phyloP scores from a whole-genome alignment of 1,140 invertebrate species.

The Pogonognathellus flavescens region DNA sequence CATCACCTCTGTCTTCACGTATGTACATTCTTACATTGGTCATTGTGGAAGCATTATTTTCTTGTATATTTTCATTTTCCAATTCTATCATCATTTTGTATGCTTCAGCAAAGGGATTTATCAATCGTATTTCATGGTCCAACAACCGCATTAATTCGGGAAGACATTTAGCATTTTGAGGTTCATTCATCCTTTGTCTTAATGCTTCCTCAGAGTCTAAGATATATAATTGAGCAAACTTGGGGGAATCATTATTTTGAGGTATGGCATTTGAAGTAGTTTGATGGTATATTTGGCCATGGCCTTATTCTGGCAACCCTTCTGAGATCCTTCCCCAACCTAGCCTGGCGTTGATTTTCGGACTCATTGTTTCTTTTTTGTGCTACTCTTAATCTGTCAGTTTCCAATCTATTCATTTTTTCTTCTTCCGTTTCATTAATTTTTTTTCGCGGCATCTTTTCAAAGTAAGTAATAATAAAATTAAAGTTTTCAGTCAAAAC shows the following conservation, averaged over 20 bases:
- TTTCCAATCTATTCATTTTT: too few species aligned
- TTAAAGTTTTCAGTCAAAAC: too few species aligned
- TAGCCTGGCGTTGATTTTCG: too few species aligned
- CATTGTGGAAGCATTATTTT: background rate
- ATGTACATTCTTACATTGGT: conserved; percentile 13
- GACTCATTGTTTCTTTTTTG: too few species aligned
- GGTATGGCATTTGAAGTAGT: too few species aligned
- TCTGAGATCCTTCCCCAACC: too few species aligned
- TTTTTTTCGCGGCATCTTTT: too few species aligned
- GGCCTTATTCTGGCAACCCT: background rate
- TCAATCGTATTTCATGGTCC: too few species aligned
- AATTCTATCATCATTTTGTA: conserved; percentile 41
- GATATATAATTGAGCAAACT: conserved; percentile 34
- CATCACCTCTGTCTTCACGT: conserved; percentile 9
- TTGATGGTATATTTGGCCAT: too few species aligned
- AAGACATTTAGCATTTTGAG: background rate
- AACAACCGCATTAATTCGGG: background rate
- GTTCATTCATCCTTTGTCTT: background rate
- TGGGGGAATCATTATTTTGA: background rate
- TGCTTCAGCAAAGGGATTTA: conserved; percentile 47
- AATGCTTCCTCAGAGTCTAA: conserved; percentile 35
- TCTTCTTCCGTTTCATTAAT: too few species aligned
- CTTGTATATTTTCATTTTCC: background rate
- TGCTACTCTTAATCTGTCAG: too few species aligned
- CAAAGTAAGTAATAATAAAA: too few species aligned